These are phyloP conservation scores for Oxyscelio sp. DNA, from an alignment of 2,888 invertebrate genomes.

Conservation along the genomic window DNA sequence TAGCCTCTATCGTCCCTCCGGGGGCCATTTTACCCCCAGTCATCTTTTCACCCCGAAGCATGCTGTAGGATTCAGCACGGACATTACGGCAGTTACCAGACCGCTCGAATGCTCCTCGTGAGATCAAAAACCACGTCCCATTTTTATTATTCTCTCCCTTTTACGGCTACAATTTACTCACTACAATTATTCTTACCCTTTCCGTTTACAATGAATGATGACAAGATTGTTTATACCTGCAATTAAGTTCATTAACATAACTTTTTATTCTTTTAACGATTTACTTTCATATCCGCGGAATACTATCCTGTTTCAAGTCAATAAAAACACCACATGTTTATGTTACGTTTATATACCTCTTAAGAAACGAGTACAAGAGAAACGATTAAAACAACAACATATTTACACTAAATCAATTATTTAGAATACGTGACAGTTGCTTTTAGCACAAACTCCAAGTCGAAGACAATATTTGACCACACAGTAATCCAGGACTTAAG, in stretches of 20 bases:
- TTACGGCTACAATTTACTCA: constrained; percentile 62
- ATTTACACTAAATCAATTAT: too few species aligned
- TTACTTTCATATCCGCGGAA: background rate
- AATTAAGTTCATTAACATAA: constrained; percentile 15
- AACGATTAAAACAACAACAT: too few species aligned
- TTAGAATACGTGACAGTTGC: too few species aligned
- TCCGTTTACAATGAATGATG: constrained; percentile 35
- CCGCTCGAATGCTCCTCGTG: constrained; percentile 79
- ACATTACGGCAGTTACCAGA: constrained; percentile 85
- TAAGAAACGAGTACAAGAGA: too few species aligned
- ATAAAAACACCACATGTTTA: background rate
- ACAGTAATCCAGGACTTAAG: constrained; percentile 64
- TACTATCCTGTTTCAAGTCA: background rate
- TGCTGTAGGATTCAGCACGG: constrained; percentile 83
- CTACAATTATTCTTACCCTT: constrained; percentile 68
- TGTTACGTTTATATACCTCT: too few species aligned
- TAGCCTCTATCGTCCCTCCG: constrained; percentile 90
- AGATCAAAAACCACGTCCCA: constrained; percentile 73
- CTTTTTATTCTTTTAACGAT: background rate
- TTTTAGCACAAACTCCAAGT: too few species aligned
- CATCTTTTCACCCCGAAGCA: constrained; percentile 79
- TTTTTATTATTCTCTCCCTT: constrained; percentile 69
- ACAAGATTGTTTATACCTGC: constrained; percentile 33
- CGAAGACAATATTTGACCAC: constrained; percentile 40
- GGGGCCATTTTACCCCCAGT: constrained; percentile 88